Evolutionary conservation across 2,888 invertebrate genomes (phyloP).

Genomic region (Lutraria lutraria): DNA sequence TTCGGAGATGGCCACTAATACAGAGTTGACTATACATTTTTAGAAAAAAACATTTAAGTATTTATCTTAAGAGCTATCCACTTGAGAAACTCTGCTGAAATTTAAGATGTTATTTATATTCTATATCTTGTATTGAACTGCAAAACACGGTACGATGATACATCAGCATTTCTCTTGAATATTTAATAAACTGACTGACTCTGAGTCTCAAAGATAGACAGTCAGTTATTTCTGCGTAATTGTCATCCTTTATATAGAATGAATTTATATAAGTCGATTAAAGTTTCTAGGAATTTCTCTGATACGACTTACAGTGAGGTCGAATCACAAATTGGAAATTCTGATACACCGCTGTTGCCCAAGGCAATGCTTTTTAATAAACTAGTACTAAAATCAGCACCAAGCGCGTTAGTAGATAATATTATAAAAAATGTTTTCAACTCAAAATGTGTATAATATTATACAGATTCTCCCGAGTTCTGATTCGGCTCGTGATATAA

Average conservation of each 20-base stretch:
- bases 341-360: too few relatives aligned
- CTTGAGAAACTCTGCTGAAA: not conserved
- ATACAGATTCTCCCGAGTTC: too few relatives aligned
- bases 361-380: too few relatives aligned
- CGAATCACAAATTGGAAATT: not conserved
- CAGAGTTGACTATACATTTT: too few relatives aligned
- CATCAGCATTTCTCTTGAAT: not conserved
- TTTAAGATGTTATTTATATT: not conserved
- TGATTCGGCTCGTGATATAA: too few relatives aligned
- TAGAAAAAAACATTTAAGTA: not conserved
- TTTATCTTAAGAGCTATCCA: not conserved
- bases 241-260: conserved; percentile 1
- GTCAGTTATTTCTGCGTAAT: not conserved
- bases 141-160: not conserved
- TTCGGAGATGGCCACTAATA: too few relatives aligned
- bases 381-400: too few relatives aligned
- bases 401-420: too few relatives aligned
- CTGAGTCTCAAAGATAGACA: not conserved
- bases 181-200: not conserved
- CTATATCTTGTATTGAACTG: not conserved
- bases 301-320: not conserved
- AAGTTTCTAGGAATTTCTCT: conserved; percentile 4
- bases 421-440: too few relatives aligned
- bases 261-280: conserved; percentile 17
- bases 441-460: too few relatives aligned